Base-by-base conservation (phyloP, 2,888 invertebrate species). In the Hymenopus coronatus region DNA sequence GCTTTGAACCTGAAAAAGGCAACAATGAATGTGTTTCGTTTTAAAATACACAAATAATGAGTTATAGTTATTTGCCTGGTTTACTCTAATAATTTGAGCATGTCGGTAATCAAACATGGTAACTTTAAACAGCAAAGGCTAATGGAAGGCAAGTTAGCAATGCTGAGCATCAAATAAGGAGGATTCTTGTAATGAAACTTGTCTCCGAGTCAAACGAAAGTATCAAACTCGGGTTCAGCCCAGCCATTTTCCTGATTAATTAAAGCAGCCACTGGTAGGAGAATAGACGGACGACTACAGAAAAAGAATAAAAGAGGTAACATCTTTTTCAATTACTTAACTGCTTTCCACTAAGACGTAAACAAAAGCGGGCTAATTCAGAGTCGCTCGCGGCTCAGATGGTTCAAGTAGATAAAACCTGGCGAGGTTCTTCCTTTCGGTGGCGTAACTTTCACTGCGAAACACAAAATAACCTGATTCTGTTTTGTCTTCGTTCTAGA, bases 281-380 rank as follows among this genome's bases (percentile, higher is more conserved):
- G 25, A 70, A 70, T 40, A 40, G 40, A 12, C 3, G 20, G 54
- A 70, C 20, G 25, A 70, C 54, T 70, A 70, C 54, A 3, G 28
- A 15, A 54, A 54, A 33, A 83, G 54, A 84, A 83, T 84, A 81
- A 82, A 70, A 27, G 85, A 81, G 81, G 30, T n/a, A 85, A 84
- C 88, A 88, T 88, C 88, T 84, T 82, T 82, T 88, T 88, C 88
- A 88, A 88, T 88, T 88, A 88, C 88, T 88, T 88, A 88, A 84
- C 85, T 85, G 84, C 70, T 81, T 88, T 84, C 84, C 83, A 88
- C 88, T 88, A 88, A 88, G 88, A 84, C 84, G 84, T 85, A 88
- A 88, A 88, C 84, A 88, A 84, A 88, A 70, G 54, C 25, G 54
- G 54, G 54, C 54, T 70, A 70, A 70, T 70, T 25, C 54, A 25